These are phyloP conservation scores for Drosophila saltans DNA, from an alignment of 1,140 invertebrate genomes.

Conservation along the genomic window DNA sequence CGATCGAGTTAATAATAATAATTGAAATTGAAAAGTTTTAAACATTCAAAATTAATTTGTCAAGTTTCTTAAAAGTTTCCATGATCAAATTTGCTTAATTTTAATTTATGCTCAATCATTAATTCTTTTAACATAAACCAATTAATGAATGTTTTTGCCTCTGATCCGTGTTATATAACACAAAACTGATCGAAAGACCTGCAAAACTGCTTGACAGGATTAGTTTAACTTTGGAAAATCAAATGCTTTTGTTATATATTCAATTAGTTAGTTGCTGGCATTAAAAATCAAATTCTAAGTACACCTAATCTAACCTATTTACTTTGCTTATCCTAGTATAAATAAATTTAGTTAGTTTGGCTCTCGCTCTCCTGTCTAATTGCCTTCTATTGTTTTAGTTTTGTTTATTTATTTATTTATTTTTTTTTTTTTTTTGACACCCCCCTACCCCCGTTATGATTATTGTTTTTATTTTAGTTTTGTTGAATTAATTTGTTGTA, in stretches of 20 bases:
- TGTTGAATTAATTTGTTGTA: slow-evolving; percentile 4
- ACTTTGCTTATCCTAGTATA: not conserved
- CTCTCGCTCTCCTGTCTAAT: not conserved
- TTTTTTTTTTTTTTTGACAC: not conserved
- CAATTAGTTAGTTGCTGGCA: not conserved
- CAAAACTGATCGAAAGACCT: no score
- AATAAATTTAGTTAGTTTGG: slow-evolving; percentile 8
- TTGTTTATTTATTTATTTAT: not conserved
- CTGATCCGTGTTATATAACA: no score
- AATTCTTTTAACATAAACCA: no score
- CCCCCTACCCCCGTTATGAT: not conserved
- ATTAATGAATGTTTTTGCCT: no score
- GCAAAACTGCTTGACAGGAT: no score
- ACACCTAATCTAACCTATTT: not conserved
- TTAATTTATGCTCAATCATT: no score
- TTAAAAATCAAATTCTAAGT: not conserved
- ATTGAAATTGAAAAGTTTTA: no score
- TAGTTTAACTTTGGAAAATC: no score
- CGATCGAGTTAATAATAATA: no score
- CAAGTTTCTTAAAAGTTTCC: no score
- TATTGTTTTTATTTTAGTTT: slow-evolving; percentile 6
- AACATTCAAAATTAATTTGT: no score
- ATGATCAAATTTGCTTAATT: no score
- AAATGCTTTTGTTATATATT: not conserved
- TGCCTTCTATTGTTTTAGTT: slow-evolving; percentile 4